Conservation (phyloP, 2,113 vertebrate species). For the Ictalurus punctatus region DNA sequence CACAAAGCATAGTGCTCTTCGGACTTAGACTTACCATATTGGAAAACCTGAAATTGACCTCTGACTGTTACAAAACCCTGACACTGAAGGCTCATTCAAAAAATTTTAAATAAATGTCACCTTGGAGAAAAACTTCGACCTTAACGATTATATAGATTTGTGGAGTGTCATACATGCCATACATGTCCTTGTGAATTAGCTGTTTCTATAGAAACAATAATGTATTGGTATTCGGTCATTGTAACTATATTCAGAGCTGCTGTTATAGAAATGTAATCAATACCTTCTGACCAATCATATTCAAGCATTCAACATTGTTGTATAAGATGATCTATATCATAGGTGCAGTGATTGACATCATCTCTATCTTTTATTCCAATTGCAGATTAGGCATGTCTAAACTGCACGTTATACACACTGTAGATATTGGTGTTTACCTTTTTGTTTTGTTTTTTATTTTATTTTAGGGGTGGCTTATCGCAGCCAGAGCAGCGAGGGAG, state of each 20-base stretch:
- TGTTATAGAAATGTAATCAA: not conserved
- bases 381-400: not conserved
- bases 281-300: not conserved
- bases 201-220: not conserved
- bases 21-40: not conserved
- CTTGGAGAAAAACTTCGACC: not conserved
- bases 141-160: not conserved
- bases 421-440: slow-evolving; percentile 8
- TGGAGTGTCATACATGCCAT: not conserved
- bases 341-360: not conserved
- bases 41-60: not conserved
- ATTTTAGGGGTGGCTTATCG: slow-evolving; percentile 87
- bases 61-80: not conserved
- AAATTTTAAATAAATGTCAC: not conserved
- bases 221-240: not conserved
- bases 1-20: not conserved
- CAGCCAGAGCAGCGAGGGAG: slow-evolving; percentile 98
- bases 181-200: not conserved
- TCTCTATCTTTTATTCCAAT: not conserved
- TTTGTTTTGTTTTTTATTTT: slow-evolving; percentile 1
- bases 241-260: not conserved
- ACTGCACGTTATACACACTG: not conserved
- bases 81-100: not conserved
- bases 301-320: not conserved
- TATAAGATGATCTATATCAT: not conserved